A percentile compares a stretch with the other conserved stretches of the same genome.
Evolutionary conservation across 2,888 invertebrate species (phyloP).

Genomic region (Eupithecia subfuscata): DNA sequence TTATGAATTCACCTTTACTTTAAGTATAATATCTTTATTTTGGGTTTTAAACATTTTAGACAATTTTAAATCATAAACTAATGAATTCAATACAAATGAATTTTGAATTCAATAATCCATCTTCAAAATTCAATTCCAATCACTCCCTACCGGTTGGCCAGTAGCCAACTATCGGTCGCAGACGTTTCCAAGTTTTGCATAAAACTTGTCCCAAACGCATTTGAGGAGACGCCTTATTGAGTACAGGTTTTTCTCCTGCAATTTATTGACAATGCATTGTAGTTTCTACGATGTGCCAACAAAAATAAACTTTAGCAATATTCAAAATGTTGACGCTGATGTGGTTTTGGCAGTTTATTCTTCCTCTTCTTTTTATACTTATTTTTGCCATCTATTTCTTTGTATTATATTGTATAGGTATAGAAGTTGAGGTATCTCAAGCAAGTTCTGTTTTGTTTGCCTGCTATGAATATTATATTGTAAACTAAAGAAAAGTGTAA

Average conservation of each 20-base stretch:
- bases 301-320: conserved; percentile 28
- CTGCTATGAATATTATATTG: no score
- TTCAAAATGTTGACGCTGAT: conserved; percentile 14
- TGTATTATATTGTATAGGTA: background rate
- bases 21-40: background rate
- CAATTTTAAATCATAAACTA: background rate
- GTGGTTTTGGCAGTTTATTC: conserved; percentile 11
- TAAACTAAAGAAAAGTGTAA: no score
- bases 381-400: background rate
- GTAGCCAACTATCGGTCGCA: conserved; percentile 63
- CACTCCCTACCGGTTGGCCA: conserved; percentile 57
- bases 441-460: no score
- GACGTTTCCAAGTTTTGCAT: conserved; percentile 70
- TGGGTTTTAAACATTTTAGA: background rate
- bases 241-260: conserved; percentile 44
- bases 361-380: background rate
- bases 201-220: conserved; percentile 66
- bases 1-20: background rate
- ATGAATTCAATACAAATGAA: conserved; percentile 1
- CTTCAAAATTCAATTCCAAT: conserved; percentile 40
- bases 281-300: conserved; percentile 35
- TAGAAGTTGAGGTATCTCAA: background rate
- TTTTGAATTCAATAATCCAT: conserved; percentile 3
- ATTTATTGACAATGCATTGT: conserved; percentile 58
- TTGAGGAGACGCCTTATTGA: conserved; percentile 62